Conservation (phyloP, 2,113 vertebrate genomes). For the Suricata suricatta region DNA sequence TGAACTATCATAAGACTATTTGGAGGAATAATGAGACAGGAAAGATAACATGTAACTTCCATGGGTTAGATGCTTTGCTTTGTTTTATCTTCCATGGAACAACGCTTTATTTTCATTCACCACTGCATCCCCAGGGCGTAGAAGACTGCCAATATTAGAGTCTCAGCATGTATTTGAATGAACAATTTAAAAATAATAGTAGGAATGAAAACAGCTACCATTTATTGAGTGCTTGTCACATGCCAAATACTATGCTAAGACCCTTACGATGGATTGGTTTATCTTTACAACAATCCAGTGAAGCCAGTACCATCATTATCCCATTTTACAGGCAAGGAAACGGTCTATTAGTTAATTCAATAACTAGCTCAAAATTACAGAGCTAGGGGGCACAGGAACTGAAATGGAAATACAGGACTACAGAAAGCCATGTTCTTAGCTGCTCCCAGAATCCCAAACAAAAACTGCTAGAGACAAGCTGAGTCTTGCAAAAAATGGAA, state of each 20-base stretch:
- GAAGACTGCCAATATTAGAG: neutral
- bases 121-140: neutral
- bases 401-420: neutral
- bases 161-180: neutral
- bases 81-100: neutral
- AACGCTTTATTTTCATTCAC: neutral
- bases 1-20: neutral
- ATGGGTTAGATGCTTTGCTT: neutral
- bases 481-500: neutral
- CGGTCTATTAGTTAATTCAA: neutral
- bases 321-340: neutral
- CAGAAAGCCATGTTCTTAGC: neutral
- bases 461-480: neutral
- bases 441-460: neutral
- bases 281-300: neutral
- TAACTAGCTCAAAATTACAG: neutral
- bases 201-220: neutral
- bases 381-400: neutral
- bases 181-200: neutral
- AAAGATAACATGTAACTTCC: neutral
- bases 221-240: neutral
- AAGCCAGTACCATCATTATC: neutral
- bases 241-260: neutral
- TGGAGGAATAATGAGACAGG: neutral
- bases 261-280: neutral